These are phyloP conservation scores for Dendrolimus punctatus DNA, from an alignment of 1,140 invertebrate genomes.

Conservation along the genomic window DNA sequence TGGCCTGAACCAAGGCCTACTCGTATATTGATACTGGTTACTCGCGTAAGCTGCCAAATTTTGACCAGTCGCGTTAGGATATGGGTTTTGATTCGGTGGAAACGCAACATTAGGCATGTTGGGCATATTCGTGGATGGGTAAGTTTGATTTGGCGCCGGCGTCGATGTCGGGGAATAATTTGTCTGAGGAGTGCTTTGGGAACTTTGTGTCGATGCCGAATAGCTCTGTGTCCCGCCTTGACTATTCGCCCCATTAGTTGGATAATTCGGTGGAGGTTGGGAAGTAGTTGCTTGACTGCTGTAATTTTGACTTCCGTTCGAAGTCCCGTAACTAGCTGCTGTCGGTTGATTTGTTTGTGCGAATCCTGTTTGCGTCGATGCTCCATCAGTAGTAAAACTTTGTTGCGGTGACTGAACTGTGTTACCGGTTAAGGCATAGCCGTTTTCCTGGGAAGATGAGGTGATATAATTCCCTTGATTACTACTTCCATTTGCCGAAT, in stretches of 20 bases:
- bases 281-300: constrained; percentile 33
- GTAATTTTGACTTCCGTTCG: constrained; percentile 41
- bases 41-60: constrained; percentile 61
- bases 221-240: constrained; percentile 39
- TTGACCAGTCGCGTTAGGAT: constrained; percentile 60
- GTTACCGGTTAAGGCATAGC: constrained; percentile 26
- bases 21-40: constrained; percentile 57
- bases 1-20: constrained; percentile 55
- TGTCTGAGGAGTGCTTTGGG: constrained; percentile 39
- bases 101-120: constrained; percentile 45
- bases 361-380: constrained; percentile 29
- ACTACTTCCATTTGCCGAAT: constrained; percentile 30
- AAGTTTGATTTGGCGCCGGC: constrained; percentile 48
- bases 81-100: constrained; percentile 33
- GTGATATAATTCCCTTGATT: constrained; percentile 56
- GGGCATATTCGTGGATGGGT: constrained; percentile 30
- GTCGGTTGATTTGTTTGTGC: constrained; percentile 29
- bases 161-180: constrained; percentile 55
- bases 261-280: constrained; percentile 36
- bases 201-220: constrained; percentile 19
- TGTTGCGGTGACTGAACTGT: constrained; percentile 41
- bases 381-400: constrained; percentile 34
- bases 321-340: constrained; percentile 30
- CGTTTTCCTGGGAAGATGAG: constrained; percentile 48
- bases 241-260: constrained; percentile 32